Conservation (phyloP, 2,797 vertebrate genomes). For the Phyllotis vaccarum region DNA sequence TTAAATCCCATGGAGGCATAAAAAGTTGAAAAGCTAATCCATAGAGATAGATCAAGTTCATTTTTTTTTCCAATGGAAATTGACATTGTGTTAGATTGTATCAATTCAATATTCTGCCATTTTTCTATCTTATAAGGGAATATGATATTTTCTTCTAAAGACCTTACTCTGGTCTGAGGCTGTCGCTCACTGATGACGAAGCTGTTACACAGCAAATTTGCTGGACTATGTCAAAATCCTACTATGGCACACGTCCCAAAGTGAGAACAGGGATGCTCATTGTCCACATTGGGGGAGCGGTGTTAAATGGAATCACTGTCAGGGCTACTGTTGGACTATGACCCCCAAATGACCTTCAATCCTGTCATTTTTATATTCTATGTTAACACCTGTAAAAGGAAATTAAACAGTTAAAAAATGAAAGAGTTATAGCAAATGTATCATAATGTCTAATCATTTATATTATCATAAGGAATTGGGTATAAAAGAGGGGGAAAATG, state of each 20-base stretch:
- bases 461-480: neutral
- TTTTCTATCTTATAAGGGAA: neutral
- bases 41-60: neutral
- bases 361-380: neutral
- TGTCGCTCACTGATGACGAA: neutral
- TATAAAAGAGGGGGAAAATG: neutral
- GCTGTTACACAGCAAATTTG: neutral
- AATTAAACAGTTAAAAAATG: constrained; percentile 1
- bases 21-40: neutral
- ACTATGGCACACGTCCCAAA: neutral
- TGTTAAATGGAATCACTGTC: neutral
- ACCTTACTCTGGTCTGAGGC: neutral
- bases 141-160: neutral
- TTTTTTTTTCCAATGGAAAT: constrained; percentile 1
- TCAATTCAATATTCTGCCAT: neutral
- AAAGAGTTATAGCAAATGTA: constrained; percentile 9
- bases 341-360: neutral
- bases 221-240: neutral
- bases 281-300: neutral
- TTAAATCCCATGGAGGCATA: neutral
- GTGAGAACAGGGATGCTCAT: neutral
- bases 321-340: neutral
- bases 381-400: constrained; percentile 20
- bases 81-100: neutral
- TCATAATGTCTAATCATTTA: constrained; percentile 16